Base-by-base conservation (phyloP, 1,140 invertebrate species). In the Cotesia chilonis region DNA sequence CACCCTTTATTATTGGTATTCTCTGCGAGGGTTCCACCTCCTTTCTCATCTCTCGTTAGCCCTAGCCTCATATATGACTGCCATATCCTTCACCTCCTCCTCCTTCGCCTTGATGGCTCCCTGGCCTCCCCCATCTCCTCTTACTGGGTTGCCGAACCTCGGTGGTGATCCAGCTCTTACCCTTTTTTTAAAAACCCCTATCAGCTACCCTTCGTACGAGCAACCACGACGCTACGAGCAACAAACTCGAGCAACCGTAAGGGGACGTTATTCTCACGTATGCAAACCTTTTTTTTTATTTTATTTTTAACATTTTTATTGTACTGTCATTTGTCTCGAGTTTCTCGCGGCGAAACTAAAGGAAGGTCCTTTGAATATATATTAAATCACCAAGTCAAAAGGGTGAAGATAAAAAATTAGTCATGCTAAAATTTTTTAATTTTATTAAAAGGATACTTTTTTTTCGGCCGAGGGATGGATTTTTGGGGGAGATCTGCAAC, bases 291-390 rank as follows among this genome's bases (percentile, higher is more conserved):
- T 47, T 9, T 47, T 9, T 47, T 47, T 47, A 9, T 47, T 28
- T 3, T 28, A 28, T 28, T 28, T 28, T 28, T 28, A 28, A 28
- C 28, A 28, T 28, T 85, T 87, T 86, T 65, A 85, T 87, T 85
- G 81, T 82, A 76, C 82, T 75, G 82, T 85, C 84, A 87, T 87
- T 87, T 87, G 85, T 87, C 85, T 87, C 84, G 80, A 83, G 85
- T 86, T 85, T 86, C 84, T 83, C 77, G 75, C 78, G 77, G 74
- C 78, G 76, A 76, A 77, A 73, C 72, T 74, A 65, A 73, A 4
- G 41, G 68, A 60, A 51, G 66, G 41, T 47, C 6, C 41, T 47
- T 47, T 47, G 41, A 47, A 47, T 47, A 47, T 47, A 47, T 47
- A 47, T 47, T 47, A 47, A 47, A 47, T 47, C 41, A 47, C 41